phyloP scores from a whole-genome alignment of 2,888 invertebrate genomes.

The Pocota personata region DNA sequence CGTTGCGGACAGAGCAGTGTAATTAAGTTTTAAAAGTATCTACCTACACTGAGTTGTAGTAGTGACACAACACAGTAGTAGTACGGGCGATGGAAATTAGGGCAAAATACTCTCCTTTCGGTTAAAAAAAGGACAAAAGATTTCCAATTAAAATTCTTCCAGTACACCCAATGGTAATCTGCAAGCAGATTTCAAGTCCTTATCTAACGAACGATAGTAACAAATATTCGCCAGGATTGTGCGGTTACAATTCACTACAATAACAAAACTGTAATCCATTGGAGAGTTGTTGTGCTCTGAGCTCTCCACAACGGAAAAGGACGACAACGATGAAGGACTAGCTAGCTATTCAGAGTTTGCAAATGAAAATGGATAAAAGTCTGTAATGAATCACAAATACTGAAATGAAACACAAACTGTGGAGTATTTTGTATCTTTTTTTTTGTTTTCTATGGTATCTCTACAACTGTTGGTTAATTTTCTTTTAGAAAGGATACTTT shows the following conservation, averaged over 20 bases:
- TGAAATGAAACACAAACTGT: slow-evolving; percentile 56
- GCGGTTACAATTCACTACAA: slow-evolving; percentile 46
- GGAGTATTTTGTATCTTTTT: slow-evolving; percentile 10
- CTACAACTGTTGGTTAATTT: slow-evolving; percentile 19
- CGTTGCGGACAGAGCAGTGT: slow-evolving; percentile 25
- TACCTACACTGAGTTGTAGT: not conserved
- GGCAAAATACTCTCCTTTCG: slow-evolving; percentile 40
- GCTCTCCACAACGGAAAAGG: not conserved
- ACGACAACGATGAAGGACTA: not conserved
- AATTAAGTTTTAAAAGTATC: slow-evolving; percentile 47
- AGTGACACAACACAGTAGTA: slow-evolving; percentile 23
- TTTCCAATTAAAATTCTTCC: slow-evolving; percentile 72
- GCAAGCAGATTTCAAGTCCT: slow-evolving; percentile 70
- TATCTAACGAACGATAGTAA: slow-evolving; percentile 58
- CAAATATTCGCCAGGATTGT: slow-evolving; percentile 56
- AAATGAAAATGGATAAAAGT: slow-evolving; percentile 54
- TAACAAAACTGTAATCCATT: slow-evolving; percentile 42
- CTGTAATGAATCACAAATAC: slow-evolving; percentile 66
- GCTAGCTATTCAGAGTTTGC: not conserved
- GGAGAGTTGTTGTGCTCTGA: not conserved
- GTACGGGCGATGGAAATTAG: slow-evolving; percentile 40
- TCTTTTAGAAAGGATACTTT: slow-evolving; percentile 30
- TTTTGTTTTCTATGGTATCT: not conserved
- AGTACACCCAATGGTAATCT: slow-evolving; percentile 71
- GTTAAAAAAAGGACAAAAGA: slow-evolving; percentile 60